Conservation (phyloP, 1,140 invertebrate genomes). For the Aphaenogaster ashmeadi region DNA sequence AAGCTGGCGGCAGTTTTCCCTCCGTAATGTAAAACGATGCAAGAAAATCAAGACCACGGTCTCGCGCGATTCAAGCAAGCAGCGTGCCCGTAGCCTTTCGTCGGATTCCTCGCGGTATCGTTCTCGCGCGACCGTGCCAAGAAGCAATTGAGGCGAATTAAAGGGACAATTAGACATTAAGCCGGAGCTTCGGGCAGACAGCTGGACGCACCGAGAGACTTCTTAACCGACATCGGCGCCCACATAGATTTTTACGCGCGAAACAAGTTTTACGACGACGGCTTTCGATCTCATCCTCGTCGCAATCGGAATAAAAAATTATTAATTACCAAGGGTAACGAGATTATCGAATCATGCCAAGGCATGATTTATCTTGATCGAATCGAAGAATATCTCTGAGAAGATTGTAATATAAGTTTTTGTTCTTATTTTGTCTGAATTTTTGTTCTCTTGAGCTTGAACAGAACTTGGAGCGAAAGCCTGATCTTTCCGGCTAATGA, state of each 20-base stretch:
- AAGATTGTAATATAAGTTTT: not conserved
- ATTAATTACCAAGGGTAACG: not conserved
- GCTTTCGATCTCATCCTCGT: not conserved
- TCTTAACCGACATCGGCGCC: slow-evolving; percentile 42
- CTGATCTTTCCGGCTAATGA: not conserved
- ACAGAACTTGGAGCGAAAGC: not conserved
- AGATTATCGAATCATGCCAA: not conserved
- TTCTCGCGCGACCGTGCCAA: slow-evolving; percentile 65
- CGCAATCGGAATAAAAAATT: not conserved
- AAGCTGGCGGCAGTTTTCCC: not conserved
- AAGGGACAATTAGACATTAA: slow-evolving; percentile 69
- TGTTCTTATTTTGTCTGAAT: not conserved
- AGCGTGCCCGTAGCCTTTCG: slow-evolving; percentile 36
- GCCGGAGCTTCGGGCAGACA: slow-evolving; percentile 62
- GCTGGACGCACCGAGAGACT: slow-evolving; percentile 61
- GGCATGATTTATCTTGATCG: too few species aligned
- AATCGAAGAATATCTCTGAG: not conserved
- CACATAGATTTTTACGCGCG: slow-evolving; percentile 6
- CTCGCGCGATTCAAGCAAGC: slow-evolving; percentile 6
- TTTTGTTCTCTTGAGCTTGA: not conserved
- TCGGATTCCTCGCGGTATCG: slow-evolving; percentile 63
- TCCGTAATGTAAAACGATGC: not conserved
- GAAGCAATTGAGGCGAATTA: slow-evolving; percentile 75
- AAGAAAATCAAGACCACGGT: slow-evolving; percentile 56
- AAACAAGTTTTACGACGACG: not conserved